Conservation (phyloP, 2,888 invertebrate genomes). For the Dynastes grantii region DNA sequence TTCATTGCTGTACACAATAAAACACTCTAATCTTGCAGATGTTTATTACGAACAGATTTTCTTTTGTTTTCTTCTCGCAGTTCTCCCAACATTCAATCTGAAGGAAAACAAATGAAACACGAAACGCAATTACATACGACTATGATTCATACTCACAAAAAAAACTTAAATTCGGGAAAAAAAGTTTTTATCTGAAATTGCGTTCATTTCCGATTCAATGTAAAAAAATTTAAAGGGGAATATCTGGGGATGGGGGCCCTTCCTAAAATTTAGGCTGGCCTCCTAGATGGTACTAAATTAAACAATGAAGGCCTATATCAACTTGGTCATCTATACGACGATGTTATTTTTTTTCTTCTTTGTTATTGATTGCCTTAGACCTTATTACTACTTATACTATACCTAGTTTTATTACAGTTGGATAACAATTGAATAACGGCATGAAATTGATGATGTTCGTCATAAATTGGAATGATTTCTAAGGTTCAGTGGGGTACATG, state of each 20-base stretch:
- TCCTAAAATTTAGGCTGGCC: too few relatives aligned
- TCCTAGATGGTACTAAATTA: conserved; percentile 19
- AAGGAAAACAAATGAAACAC: not conserved
- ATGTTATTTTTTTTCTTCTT: not conserved
- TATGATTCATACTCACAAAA: not conserved
- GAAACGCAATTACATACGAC: not conserved
- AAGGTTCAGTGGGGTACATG: too few relatives aligned
- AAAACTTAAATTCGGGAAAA: not conserved
- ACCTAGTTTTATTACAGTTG: too few relatives aligned
- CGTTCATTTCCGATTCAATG: too few relatives aligned
- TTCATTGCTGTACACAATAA: not conserved
- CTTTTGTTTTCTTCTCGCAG: not conserved
- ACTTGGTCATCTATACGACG: not conserved
- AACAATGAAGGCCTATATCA: not conserved
- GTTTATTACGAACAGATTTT: not conserved
- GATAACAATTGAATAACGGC: too few relatives aligned
- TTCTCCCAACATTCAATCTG: not conserved
- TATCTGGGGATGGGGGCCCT: too few relatives aligned
- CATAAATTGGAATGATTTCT: too few relatives aligned
- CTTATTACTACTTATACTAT: not conserved
- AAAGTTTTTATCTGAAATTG: not conserved
- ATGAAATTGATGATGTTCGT: too few relatives aligned
- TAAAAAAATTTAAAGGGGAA: too few relatives aligned
- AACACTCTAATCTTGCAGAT: too few relatives aligned
- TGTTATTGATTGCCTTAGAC: not conserved